Evolutionary conservation across 2,797 vertebrate genomes (phyloP).

Genomic region (Myotis findleyi): DNA sequence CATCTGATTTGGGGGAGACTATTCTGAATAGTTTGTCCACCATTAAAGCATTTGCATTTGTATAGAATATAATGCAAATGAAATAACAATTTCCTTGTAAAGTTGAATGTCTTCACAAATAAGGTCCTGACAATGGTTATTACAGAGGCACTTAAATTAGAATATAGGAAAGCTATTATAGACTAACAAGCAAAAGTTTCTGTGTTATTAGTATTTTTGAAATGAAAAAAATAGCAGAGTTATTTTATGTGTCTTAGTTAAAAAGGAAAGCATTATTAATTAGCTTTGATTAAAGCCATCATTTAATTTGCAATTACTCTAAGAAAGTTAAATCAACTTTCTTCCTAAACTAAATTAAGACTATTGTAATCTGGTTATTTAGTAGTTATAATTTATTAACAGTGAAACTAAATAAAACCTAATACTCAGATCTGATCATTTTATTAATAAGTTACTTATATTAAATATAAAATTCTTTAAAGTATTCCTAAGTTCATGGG

Average conservation of each 20-base stretch:
- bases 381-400: not conserved
- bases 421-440: constrained; percentile 19
- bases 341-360: constrained; percentile 44
- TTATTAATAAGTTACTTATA: constrained; percentile 18
- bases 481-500: not conserved
- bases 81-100: constrained; percentile 19
- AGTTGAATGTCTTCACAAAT: constrained; percentile 1
- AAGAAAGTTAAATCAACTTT: constrained; percentile 36
- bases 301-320: not conserved
- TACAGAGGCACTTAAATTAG: constrained; percentile 4
- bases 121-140: not conserved
- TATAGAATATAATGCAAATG: not conserved
- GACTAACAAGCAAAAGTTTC: not conserved
- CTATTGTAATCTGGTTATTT: not conserved
- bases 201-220: not conserved
- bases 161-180: not conserved
- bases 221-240: not conserved
- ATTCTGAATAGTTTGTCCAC: not conserved
- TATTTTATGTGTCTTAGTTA: not conserved
- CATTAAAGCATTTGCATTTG: not conserved
- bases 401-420: not conserved
- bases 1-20: not conserved
- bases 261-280: not conserved
- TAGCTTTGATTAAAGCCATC: not conserved
- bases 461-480: constrained; percentile 40